A percentile compares a stretch with the other conserved stretches of the same genome.
These are phyloP conservation scores for Oenanthe melanoleuca DNA, from an alignment of 2,113 vertebrate genomes.

Conservation along the genomic window DNA sequence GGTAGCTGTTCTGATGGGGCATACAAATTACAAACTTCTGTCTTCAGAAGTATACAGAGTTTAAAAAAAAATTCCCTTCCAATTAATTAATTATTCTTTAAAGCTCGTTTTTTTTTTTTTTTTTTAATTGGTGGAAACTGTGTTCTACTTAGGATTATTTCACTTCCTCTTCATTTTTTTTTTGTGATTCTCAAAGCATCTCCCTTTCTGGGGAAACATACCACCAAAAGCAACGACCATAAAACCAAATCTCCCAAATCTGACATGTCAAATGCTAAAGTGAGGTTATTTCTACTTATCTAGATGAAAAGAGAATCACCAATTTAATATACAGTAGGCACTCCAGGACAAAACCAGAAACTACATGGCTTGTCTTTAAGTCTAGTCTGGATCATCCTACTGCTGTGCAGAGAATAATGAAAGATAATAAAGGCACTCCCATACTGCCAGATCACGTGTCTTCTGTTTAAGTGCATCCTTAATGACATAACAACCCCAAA, in stretches of 20 bases:
- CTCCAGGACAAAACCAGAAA: background rate
- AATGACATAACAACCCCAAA: background rate
- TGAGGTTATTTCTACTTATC: background rate
- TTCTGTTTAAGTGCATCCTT: background rate
- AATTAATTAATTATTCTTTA: background rate
- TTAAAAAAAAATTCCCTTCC: too few relatives aligned
- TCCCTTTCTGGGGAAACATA: background rate
- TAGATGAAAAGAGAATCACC: background rate
- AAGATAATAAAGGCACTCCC: background rate
- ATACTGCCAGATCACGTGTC: background rate
- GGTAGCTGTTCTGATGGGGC: background rate
- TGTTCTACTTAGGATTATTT: background rate
- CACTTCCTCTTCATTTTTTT: background rate
- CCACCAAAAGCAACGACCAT: background rate
- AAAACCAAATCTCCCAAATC: background rate
- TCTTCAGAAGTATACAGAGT: background rate
- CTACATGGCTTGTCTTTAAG: background rate
- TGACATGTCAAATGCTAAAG: background rate
- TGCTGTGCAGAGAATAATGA: background rate
- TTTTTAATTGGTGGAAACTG: background rate
- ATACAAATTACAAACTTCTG: background rate
- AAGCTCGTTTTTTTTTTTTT: background rate
- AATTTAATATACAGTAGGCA: background rate
- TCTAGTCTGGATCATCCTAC: background rate
- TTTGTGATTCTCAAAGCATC: background rate